Conservation (phyloP, 2,888 invertebrate genomes). For the Didymodactylos carnosus region DNA sequence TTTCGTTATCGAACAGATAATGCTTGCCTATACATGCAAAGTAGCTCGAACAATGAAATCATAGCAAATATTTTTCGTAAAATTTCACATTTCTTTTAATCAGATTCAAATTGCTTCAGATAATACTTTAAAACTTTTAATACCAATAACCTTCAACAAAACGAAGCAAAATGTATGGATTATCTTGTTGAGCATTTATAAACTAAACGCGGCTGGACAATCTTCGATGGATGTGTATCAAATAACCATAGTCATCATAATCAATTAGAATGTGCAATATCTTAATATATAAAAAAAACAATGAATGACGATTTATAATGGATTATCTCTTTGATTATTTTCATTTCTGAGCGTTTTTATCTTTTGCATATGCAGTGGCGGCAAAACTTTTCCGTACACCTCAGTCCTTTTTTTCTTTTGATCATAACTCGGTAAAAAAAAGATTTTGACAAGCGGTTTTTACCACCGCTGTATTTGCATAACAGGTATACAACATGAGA, state of each 20-base stretch:
- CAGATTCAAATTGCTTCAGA: conserved; percentile 88
- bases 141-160: conserved; percentile 79
- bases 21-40: too few species aligned
- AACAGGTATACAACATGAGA: conserved; percentile 13
- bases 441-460: too few species aligned
- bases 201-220: conserved; percentile 51
- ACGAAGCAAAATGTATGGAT: conserved; percentile 14
- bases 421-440: too few species aligned
- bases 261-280: conserved; percentile 80
- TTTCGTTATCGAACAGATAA: too few species aligned
- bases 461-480: too few species aligned
- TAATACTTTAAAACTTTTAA: conserved; percentile 90
- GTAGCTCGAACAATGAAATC: too few species aligned
- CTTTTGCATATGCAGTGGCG: conserved; percentile 58
- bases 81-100: conserved; percentile 81
- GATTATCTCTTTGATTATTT: conserved; percentile 60
- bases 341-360: conserved; percentile 54
- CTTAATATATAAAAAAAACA: conserved; percentile 37
- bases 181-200: background rate
- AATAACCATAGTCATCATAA: conserved; percentile 88
- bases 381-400: too few species aligned
- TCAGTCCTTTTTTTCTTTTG: too few species aligned
- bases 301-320: conserved; percentile 18
- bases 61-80: too few species aligned
- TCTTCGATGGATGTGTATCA: conserved; percentile 94